phyloP scores from a whole-genome alignment of 2,113 vertebrate species.

The Cephalopterus ornatus region DNA sequence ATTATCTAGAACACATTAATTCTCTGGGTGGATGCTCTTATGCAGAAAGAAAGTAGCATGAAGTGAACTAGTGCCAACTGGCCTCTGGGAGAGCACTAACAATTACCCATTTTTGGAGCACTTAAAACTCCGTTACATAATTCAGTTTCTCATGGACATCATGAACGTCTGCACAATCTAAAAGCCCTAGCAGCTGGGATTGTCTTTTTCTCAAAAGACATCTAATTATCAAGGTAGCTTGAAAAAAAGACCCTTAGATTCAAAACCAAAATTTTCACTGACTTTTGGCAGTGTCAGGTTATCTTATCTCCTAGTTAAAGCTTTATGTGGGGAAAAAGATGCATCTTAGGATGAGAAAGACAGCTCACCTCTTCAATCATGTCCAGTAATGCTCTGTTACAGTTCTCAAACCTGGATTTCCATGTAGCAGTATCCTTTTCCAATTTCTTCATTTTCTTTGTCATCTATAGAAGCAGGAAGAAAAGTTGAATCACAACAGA shows the following conservation, averaged over 20 bases:
- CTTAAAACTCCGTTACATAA: conserved; percentile 42
- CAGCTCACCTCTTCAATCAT: conserved; percentile 93
- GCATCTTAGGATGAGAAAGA: not conserved
- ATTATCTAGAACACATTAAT: conserved; percentile 6
- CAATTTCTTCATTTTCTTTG: conserved; percentile 94
- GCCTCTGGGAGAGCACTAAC: not conserved
- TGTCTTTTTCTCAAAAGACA: not conserved
- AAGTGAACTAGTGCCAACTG: conserved; percentile 14
- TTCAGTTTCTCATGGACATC: not conserved
- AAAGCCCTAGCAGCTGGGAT: not conserved
- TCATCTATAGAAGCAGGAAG: conserved; percentile 80
- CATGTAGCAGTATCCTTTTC: conserved; percentile 92
- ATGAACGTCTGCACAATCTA: not conserved
- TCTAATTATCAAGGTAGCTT: not conserved
- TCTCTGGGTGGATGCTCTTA: not conserved
- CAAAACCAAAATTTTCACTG: not conserved
- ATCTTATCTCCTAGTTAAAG: not conserved
- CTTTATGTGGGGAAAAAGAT: not conserved
- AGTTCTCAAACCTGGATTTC: conserved; percentile 94
- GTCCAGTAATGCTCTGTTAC: conserved; percentile 91
- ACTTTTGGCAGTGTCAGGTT: not conserved
- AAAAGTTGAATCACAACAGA: conserved; percentile 7
- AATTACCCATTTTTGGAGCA: conserved; percentile 2
- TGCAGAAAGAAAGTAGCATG: not conserved
- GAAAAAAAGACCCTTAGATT: not conserved